Evolutionary conservation across 2,797 vertebrate genomes (phyloP).

Genomic region (Erethizon dorsatum): DNA sequence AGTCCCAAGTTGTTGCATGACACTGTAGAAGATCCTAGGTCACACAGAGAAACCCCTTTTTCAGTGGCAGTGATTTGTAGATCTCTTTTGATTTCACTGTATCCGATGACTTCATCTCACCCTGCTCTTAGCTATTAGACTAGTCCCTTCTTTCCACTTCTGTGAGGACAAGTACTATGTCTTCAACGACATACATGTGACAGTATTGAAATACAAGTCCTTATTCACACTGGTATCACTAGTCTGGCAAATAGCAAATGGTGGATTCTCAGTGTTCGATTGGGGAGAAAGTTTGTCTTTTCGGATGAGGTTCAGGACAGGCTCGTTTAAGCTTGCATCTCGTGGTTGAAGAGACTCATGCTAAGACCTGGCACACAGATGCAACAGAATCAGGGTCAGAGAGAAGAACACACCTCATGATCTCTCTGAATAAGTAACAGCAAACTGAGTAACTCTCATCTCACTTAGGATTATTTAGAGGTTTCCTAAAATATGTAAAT

Average conservation of each 20-base stretch:
- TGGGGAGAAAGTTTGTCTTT: not conserved
- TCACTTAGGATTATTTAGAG: constrained; percentile 47
- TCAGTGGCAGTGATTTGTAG: not conserved
- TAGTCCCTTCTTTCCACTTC: constrained; percentile 6
- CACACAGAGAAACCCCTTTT: not conserved
- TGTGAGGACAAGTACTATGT: not conserved
- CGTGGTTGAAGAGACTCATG: not conserved
- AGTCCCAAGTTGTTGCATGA: not conserved
- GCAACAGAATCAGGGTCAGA: not conserved
- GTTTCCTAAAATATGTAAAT: constrained; percentile 18
- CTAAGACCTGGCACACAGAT: not conserved
- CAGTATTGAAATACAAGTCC: not conserved
- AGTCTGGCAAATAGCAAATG: not conserved
- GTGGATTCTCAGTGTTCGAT: not conserved
- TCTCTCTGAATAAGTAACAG: constrained; percentile 26
- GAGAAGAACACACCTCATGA: not conserved
- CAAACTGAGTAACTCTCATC: not conserved
- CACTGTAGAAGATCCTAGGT: not conserved
- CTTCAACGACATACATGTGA: constrained; percentile 49
- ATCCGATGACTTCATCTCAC: not conserved
- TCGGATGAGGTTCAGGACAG: not conserved
- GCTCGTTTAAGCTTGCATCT: not conserved
- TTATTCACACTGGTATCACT: not conserved
- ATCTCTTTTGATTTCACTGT: not conserved
- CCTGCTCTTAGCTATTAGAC: not conserved